phyloP scores from a whole-genome alignment of 1,140 invertebrate genomes.

The Chelonus insularis region DNA sequence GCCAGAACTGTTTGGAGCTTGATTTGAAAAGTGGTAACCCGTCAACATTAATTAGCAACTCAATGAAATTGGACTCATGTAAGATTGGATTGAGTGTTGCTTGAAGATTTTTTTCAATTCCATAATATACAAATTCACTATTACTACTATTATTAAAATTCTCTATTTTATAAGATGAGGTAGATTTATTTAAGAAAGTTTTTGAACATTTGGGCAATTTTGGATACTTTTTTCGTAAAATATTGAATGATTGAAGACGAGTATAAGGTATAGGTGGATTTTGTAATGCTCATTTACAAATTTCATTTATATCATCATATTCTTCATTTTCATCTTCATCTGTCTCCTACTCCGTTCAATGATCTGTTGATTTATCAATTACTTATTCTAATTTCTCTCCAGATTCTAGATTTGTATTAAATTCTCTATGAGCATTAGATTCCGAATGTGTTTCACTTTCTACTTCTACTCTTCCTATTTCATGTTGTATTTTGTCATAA shows the following conservation, averaged over 20 bases:
- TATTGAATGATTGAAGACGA: conserved; percentile 28
- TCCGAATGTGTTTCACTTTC: too few relatives aligned
- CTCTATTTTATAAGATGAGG: conserved; percentile 6
- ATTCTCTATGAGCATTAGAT: too few relatives aligned
- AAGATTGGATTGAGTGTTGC: conserved; percentile 1
- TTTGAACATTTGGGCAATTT: conserved; percentile 12
- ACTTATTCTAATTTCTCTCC: too few relatives aligned
- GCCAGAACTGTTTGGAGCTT: conserved; percentile 18
- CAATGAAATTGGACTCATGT: background rate
- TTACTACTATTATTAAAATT: background rate
- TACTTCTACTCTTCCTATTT: too few relatives aligned
- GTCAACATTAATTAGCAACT: conserved; percentile 20
- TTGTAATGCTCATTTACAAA: conserved; percentile 29
- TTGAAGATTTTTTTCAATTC: conserved; percentile 11
- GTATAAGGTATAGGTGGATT: conserved; percentile 21
- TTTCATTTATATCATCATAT: too few relatives aligned
- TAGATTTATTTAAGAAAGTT: conserved; percentile 11
- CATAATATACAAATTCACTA: conserved; percentile 18
- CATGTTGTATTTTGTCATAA: too few relatives aligned
- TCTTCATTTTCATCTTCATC: too few relatives aligned
- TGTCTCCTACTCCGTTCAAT: too few relatives aligned
- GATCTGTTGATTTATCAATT: too few relatives aligned
- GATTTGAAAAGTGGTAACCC: conserved; percentile 28
- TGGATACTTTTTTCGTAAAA: conserved; percentile 28
- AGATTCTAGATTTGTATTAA: too few relatives aligned